Conservation (phyloP, 1,140 invertebrate species). For the Dinoponera quadriceps region DNA sequence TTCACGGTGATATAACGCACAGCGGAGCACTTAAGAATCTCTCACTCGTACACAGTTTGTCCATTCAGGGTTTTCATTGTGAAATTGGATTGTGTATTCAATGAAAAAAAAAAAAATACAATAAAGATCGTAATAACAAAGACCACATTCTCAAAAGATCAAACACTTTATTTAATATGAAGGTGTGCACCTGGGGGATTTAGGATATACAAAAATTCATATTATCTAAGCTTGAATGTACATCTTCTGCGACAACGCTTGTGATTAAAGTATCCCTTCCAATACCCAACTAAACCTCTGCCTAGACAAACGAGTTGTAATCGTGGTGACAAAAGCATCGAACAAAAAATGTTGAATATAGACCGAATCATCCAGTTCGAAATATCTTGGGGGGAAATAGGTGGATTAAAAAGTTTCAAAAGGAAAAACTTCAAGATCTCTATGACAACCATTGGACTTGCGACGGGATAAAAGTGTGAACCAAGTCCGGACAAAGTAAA, state of each 20-base stretch:
- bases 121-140: conserved; percentile 69
- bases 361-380: conserved; percentile 66
- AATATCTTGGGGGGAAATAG: conserved; percentile 58
- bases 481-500: conserved; percentile 54
- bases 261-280: conserved; percentile 92
- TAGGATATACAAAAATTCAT: conserved; percentile 77
- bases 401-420: conserved; percentile 68
- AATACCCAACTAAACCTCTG: conserved; percentile 91
- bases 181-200: conserved; percentile 66
- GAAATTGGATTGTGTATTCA: conserved; percentile 56
- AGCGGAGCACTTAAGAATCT: conserved; percentile 9
- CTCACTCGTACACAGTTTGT: conserved; percentile 52
- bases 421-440: conserved; percentile 61
- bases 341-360: conserved; percentile 56
- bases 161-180: conserved; percentile 77
- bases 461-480: conserved; percentile 26
- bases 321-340: conserved; percentile 76
- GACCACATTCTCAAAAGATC: conserved; percentile 75
- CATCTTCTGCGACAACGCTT: conserved; percentile 89
- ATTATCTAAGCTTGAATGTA: conserved; percentile 72
- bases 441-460: conserved; percentile 21
- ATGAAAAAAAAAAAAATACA: conserved; percentile 43
- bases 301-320: conserved; percentile 86
- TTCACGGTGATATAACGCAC: neutral
- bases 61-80: conserved; percentile 61